These are phyloP conservation scores for Trypoxylus dichotomus DNA, from an alignment of 1,140 invertebrate species.

Conservation along the genomic window DNA sequence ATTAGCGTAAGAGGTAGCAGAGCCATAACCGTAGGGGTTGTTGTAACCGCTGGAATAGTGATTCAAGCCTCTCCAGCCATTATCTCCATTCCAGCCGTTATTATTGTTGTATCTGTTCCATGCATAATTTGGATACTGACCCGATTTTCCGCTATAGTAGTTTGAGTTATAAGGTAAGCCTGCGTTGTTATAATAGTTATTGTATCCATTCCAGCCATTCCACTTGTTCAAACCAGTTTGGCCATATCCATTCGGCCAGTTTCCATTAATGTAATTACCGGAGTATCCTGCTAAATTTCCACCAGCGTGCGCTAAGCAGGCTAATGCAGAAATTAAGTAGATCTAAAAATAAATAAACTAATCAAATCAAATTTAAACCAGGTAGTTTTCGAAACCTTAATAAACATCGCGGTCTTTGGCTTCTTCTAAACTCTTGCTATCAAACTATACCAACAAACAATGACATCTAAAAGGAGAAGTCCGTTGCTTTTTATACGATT, in stretches of 20 bases:
- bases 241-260: neutral
- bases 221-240: neutral
- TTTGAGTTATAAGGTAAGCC: no score
- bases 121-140: no score
- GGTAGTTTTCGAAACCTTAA: neutral
- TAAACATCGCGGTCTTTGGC: neutral
- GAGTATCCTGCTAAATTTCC: neutral
- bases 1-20: neutral
- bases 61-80: neutral
- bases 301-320: neutral
- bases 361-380: neutral
- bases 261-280: neutral
- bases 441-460: neutral
- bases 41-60: neutral
- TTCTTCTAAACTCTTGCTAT: neutral
- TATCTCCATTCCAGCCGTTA: neutral
- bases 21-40: neutral
- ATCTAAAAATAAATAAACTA: neutral
- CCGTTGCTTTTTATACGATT: neutral
- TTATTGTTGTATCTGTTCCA: neutral
- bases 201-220: neutral
- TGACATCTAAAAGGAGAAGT: neutral
- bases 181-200: no score
- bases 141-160: no score
- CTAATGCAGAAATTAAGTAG: neutral